Evolutionary conservation across 2,888 invertebrate genomes (phyloP).

Genomic region (Phymatocera aterrima): DNA sequence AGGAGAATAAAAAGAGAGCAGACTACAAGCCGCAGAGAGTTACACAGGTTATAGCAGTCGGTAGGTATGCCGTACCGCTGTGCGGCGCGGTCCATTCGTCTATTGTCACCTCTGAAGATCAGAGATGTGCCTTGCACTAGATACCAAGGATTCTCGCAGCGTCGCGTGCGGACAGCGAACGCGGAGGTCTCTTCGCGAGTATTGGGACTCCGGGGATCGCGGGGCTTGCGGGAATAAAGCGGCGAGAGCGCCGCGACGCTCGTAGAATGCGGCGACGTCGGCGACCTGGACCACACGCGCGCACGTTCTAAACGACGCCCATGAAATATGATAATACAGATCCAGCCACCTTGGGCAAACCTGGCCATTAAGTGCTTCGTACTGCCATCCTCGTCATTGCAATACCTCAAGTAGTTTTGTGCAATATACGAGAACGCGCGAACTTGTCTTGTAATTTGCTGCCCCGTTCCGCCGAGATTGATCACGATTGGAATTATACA

Average conservation of each 20-base stretch:
- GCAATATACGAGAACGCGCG: background rate
- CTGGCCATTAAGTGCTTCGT: background rate
- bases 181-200: conserved; percentile 44
- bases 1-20: conserved; percentile 36
- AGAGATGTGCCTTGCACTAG: conserved; percentile 29
- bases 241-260: conserved; percentile 64
- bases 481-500: background rate
- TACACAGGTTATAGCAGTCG: conserved; percentile 13
- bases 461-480: too few species aligned
- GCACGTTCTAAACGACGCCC: conserved; percentile 69
- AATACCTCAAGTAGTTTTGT: background rate
- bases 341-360: conserved; percentile 15
- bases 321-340: conserved; percentile 72
- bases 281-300: conserved; percentile 65
- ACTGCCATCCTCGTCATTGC: background rate
- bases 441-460: background rate
- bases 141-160: conserved; percentile 50
- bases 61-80: conserved; percentile 28
- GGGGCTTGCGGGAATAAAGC: conserved; percentile 43
- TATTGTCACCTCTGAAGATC: conserved; percentile 53
- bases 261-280: conserved; percentile 68
- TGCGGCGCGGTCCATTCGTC: conserved; percentile 48
- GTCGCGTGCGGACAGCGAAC: conserved; percentile 42
- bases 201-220: conserved; percentile 23
- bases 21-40: conserved; percentile 15